phyloP scores from a whole-genome alignment of 2,888 invertebrate species.

The Drosophila kuntzei region DNA sequence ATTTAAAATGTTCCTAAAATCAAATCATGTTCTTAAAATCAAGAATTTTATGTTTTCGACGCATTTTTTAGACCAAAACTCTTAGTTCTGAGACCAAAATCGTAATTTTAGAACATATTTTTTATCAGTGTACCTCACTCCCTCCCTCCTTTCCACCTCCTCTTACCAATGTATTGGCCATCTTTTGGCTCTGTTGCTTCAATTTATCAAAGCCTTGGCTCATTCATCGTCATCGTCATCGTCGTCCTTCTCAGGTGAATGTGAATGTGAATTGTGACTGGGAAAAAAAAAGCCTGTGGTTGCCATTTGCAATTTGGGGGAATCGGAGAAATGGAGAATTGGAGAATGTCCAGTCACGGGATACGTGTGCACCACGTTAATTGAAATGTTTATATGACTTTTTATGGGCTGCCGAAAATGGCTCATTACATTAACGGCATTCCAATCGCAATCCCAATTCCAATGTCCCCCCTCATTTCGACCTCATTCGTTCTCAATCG shows the following conservation, averaged over 20 bases:
- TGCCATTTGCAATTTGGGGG: conserved; percentile 21
- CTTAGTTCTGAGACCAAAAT: too few relatives aligned
- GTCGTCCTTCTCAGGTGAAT: conserved; percentile 59
- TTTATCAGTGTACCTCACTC: background rate
- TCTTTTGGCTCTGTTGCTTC: conserved; percentile 63
- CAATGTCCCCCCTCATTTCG: conserved; percentile 22
- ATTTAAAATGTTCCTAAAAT: too few relatives aligned
- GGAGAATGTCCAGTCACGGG: conserved; percentile 25
- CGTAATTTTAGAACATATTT: too few relatives aligned
- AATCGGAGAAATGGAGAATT: background rate
- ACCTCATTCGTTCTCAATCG: conserved; percentile 23
- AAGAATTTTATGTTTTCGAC: too few relatives aligned
- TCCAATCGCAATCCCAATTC: too few relatives aligned
- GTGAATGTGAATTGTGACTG: conserved; percentile 14
- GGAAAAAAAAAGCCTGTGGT: conserved; percentile 3
- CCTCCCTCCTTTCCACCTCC: too few relatives aligned
- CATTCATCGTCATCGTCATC: conserved; percentile 59
- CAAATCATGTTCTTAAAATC: too few relatives aligned
- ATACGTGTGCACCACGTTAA: conserved; percentile 74
- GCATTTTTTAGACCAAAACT: too few relatives aligned
- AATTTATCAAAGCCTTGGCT: conserved; percentile 79
- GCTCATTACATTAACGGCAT: conserved; percentile 76
- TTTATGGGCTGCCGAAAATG: conserved; percentile 79
- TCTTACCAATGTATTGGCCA: conserved; percentile 35
- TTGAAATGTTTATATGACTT: conserved; percentile 82